A percentile compares a stretch with the other conserved stretches of the same genome.
Conservation (phyloP, 2,113 vertebrate genomes). For the western clawed frog (Xenopus tropicalis) region UCB_Xtro_10.0 CM004448.2:96848001-96848500, state of each 20-base stretch:
- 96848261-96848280: background rate
- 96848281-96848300: background rate
- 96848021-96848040: too few relatives aligned
- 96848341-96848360: background rate
- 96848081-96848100: constrained; percentile 5
- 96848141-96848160: constrained; percentile 83
- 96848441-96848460: too few relatives aligned
- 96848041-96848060: too few relatives aligned
- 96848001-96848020: too few relatives aligned
- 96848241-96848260: background rate
- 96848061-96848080: too few relatives aligned
- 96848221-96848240: constrained; percentile 12
- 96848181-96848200: constrained; percentile 78
- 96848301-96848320: background rate
- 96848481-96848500: too few relatives aligned
- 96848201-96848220: constrained; percentile 67
- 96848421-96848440: too few relatives aligned
- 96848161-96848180: constrained; percentile 69
- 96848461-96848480: too few relatives aligned
- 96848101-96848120: constrained; percentile 82
- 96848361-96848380: background rate
- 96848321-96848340: background rate
- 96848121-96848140: constrained; percentile 84
- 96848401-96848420: too few relatives aligned
- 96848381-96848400: too few relatives aligned